phyloP scores from a whole-genome alignment of 2,797 vertebrate species.

The Spea hammondii region DNA sequence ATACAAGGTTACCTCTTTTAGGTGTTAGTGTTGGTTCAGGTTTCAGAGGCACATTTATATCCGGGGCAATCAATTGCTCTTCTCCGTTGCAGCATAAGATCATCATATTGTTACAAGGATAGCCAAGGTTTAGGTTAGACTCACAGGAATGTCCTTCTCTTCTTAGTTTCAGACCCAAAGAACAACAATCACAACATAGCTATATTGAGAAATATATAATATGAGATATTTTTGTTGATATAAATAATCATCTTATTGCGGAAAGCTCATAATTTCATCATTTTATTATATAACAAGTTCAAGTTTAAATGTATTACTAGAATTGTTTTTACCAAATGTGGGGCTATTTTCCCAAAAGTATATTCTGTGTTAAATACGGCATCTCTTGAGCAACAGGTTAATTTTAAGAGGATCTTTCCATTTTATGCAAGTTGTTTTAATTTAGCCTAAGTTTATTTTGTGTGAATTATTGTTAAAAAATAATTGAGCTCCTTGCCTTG shows the following conservation, averaged over 20 bases:
- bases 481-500: constrained; percentile 68
- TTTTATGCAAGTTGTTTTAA: background rate
- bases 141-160: constrained; percentile 72
- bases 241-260: too few species aligned
- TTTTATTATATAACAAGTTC: too few species aligned
- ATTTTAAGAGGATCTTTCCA: background rate
- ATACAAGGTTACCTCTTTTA: constrained; percentile 70
- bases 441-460: too few species aligned
- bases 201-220: constrained; percentile 54
- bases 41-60: constrained; percentile 71
- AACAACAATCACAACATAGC: constrained; percentile 94
- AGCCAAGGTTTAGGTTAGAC: constrained; percentile 78
- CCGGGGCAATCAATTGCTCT: constrained; percentile 65
- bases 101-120: constrained; percentile 85
- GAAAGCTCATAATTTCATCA: too few species aligned
- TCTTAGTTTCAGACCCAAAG: constrained; percentile 75
- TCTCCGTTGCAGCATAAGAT: constrained; percentile 86
- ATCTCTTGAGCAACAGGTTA: background rate
- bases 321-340: too few species aligned
- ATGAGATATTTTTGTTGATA: too few species aligned
- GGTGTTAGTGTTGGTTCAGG: constrained; percentile 67
- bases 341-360: too few species aligned
- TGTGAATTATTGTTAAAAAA: background rate
- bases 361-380: too few species aligned
- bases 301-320: too few species aligned